These are phyloP conservation scores for Sinocyclocheilus anshuiensis DNA, from an alignment of 2,113 vertebrate species.

Conservation along the genomic window DNA sequence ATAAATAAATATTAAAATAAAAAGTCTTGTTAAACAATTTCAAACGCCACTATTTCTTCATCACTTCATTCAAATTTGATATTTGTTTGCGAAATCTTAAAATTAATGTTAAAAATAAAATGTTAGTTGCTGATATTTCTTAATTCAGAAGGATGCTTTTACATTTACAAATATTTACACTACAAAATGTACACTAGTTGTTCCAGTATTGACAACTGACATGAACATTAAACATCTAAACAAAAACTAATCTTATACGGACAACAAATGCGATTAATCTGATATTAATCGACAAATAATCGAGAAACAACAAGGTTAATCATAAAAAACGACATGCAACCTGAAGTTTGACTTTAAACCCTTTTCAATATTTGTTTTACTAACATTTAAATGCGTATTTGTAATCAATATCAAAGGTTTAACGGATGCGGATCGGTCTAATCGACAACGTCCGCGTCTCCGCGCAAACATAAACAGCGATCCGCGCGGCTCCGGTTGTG, in stretches of 20 bases:
- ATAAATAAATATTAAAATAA: too few relatives aligned
- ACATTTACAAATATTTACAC: neutral
- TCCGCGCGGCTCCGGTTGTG: neutral
- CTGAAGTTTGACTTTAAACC: neutral
- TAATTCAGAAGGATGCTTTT: neutral
- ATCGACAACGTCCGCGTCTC: neutral
- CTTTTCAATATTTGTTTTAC: neutral
- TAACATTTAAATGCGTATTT: neutral
- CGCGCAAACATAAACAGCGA: neutral
- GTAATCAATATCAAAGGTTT: neutral
- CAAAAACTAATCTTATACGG: neutral
- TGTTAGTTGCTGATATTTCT: neutral
- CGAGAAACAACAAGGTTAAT: neutral
- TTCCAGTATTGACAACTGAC: neutral
- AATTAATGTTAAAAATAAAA: too few relatives aligned
- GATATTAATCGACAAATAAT: neutral
- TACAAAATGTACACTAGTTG: neutral
- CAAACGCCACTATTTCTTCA: neutral
- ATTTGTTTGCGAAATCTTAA: neutral
- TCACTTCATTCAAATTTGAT: neutral
- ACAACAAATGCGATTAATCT: neutral
- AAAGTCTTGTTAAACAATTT: neutral
- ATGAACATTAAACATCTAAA: neutral
- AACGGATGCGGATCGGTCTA: neutral
- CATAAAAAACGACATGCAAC: neutral